Evolutionary conservation across 2,797 vertebrate species (phyloP), one percentile per base, ranked within the genome.

Genomic region (Lacerta viridis): DNA sequence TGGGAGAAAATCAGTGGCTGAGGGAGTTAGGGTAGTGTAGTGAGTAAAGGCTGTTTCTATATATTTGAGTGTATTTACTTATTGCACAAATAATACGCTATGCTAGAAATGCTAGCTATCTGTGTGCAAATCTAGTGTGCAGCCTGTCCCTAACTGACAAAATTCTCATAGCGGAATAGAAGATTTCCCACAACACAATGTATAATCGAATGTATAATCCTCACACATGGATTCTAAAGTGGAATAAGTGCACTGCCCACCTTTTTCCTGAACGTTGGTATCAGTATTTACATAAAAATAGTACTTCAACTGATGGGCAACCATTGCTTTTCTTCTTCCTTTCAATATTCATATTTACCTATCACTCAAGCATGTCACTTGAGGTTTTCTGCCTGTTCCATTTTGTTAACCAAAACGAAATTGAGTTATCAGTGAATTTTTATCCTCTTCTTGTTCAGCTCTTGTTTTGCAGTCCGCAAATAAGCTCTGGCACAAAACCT

Each of bases 331-430:
- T 78, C 33, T 36, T 43, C 29, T 18, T 15, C n/a, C 75, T 83
- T 90, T 86, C 50, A 55, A 55, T 55, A 55, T 55, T 55, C 50
- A 86, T 78, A 10, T 75, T 93, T 90, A 90, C 83, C 85, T 89
- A 72, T 23, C 39, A 92, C 87, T 83, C 29, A 69, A 93, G 88
- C 55, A 68, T 74, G 39, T 0, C 17, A 86, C 25, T 41, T 55
- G 85, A 87, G 25, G 68, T 92, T 55, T 64, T 89, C 85, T 94
- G 90, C 71, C 89, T 80, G 87, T 90, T 64, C 88, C 90, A 86
- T 84, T 91, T 89, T 59, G 80, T 89, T 90, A 93, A 77, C 82
- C 11, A 36, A 86, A 79, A 88, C 46, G 80, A 85, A 84, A n/a
- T 80, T 93, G 1, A 83, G 39, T 84, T 72, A 6, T 1, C 75